phyloP scores from a whole-genome alignment of 2,888 invertebrate genomes.

The Dicyrtomina minuta region DNA sequence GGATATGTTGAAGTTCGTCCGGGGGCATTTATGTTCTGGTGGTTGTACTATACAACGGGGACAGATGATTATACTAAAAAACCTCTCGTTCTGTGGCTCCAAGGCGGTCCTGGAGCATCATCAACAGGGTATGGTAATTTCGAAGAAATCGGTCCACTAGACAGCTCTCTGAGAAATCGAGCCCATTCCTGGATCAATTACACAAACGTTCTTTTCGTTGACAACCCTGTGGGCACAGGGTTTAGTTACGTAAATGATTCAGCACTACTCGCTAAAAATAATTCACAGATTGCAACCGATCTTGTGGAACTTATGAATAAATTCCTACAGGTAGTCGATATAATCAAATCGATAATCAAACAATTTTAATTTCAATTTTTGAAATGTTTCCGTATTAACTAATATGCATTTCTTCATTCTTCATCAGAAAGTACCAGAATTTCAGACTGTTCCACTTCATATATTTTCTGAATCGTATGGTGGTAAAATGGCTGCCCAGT shows the following conservation, averaged over 20 bases:
- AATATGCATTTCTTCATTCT: no score
- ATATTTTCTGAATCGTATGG: slow-evolving; percentile 90
- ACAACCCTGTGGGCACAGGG: slow-evolving; percentile 87
- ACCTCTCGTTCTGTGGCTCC: slow-evolving; percentile 83
- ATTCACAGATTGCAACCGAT: slow-evolving; percentile 71
- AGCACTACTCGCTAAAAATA: slow-evolving; percentile 61
- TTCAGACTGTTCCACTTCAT: slow-evolving; percentile 73
- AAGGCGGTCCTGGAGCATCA: slow-evolving; percentile 83
- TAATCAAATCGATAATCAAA: no score
- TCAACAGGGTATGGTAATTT: slow-evolving; percentile 86
- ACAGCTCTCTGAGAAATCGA: slow-evolving; percentile 67
- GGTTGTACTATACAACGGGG: slow-evolving; percentile 74
- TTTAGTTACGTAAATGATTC: slow-evolving; percentile 73
- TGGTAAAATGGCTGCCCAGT: slow-evolving; percentile 88
- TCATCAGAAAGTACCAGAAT: slow-evolving; percentile 66
- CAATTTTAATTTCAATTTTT: no score
- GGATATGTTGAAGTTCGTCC: slow-evolving; percentile 71
- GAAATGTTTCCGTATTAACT: no score
- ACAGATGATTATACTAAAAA: slow-evolving; percentile 64
- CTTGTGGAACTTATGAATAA: slow-evolving; percentile 70
- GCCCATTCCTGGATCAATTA: slow-evolving; percentile 72
- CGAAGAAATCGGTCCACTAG: slow-evolving; percentile 75
- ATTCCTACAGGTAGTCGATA: slow-evolving; percentile 68
- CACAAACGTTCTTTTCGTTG: slow-evolving; percentile 67
- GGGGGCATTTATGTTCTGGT: slow-evolving; percentile 82